These are phyloP conservation scores for Ceryle rudis DNA, from an alignment of 2,797 vertebrate species.

Conservation along the genomic window DNA sequence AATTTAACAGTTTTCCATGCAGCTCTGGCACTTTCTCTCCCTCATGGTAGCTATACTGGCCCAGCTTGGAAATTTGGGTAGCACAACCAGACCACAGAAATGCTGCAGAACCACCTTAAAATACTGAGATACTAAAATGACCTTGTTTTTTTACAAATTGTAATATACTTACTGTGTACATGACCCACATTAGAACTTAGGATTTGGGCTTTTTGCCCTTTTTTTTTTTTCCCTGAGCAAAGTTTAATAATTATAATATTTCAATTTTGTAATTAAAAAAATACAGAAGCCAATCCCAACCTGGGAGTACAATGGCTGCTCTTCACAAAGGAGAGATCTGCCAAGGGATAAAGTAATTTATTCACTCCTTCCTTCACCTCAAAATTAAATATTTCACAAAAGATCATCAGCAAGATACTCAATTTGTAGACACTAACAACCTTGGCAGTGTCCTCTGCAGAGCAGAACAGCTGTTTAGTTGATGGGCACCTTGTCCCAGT, in stretches of 20 bases:
- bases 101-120: not conserved
- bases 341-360: conserved; percentile 31
- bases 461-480: conserved; percentile 35
- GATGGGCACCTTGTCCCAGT: not conserved
- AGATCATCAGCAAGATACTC: not conserved
- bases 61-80: not conserved
- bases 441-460: conserved; percentile 34
- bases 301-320: not conserved
- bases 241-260: not conserved
- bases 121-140: not conserved
- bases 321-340: not conserved
- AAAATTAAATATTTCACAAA: conserved; percentile 40
- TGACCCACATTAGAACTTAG: not conserved
- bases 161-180: not conserved
- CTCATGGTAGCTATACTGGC: not conserved
- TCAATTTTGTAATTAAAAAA: conserved; percentile 48
- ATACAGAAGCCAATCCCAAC: not conserved
- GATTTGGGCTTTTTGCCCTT: not conserved
- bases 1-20: not conserved
- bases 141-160: not conserved
- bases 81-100: not conserved
- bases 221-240: not conserved
- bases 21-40: not conserved
- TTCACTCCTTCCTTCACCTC: not conserved
- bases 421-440: conserved; percentile 16